Evolutionary conservation across 1,140 invertebrate species (phyloP).

Genomic region (Drosophila erecta): DNA sequence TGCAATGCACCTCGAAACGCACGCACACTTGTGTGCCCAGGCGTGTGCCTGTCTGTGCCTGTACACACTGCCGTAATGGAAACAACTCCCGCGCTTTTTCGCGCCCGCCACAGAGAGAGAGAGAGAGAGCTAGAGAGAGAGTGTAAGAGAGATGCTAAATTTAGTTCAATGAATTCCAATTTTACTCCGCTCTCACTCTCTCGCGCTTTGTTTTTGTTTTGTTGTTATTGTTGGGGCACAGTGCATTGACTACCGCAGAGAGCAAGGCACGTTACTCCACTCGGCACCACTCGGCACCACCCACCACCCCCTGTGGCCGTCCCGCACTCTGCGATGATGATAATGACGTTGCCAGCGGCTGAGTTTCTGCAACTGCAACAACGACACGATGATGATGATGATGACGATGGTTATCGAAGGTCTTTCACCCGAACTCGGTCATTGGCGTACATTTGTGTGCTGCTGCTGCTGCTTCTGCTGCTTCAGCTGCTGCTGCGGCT

Average conservation of each 20-base stretch:
- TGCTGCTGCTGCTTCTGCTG: conserved; percentile 37
- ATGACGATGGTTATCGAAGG: conserved; percentile 85
- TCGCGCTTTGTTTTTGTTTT: conserved; percentile 70
- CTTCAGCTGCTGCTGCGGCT: conserved; percentile 47
- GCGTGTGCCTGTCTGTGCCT: no score
- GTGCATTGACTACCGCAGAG: conserved; percentile 72
- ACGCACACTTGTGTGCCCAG: conserved; percentile 53
- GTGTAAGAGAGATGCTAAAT: conserved; percentile 59
- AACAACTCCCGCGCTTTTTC: conserved; percentile 78
- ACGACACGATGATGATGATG: conserved; percentile 77
- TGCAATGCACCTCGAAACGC: conserved; percentile 80
- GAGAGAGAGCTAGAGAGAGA: conserved; percentile 15
- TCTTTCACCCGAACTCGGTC: conserved; percentile 85
- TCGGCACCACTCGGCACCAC: conserved; percentile 22
- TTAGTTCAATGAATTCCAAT: conserved; percentile 74
- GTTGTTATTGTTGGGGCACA: conserved; percentile 66
- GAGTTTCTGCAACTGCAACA: conserved; percentile 70
- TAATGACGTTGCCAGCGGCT: conserved; percentile 61
- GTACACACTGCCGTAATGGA: conserved; percentile 35
- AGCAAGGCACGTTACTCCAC: conserved; percentile 47
- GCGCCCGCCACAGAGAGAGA: conserved; percentile 15
- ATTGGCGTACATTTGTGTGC: conserved; percentile 84
- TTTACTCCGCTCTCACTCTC: conserved; percentile 35
- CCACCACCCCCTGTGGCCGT: neutral
- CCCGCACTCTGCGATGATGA: conserved; percentile 61